These are phyloP conservation scores for Hippocampus abdominalis DNA, from an alignment of 2,113 vertebrate species.

Conservation along the genomic window DNA sequence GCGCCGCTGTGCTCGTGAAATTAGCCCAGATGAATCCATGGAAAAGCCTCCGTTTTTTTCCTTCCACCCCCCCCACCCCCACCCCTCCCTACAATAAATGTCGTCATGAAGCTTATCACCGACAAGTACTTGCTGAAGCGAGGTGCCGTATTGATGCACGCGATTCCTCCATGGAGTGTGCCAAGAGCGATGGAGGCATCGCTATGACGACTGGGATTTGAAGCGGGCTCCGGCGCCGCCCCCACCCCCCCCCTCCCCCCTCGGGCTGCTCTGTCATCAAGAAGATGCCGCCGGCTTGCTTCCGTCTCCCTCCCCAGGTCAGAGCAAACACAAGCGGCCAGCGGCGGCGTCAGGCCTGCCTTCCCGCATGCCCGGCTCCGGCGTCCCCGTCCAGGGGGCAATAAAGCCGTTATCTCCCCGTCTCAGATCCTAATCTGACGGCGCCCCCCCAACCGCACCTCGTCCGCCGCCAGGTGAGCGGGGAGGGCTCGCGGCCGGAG, in stretches of 20 bases:
- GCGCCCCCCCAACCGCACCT: slow-evolving; percentile 71
- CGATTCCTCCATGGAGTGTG: slow-evolving; percentile 29
- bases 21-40: slow-evolving; percentile 55
- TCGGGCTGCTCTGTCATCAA: slow-evolving; percentile 54
- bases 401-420: slow-evolving; percentile 80
- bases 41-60: slow-evolving; percentile 6
- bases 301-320: slow-evolving; percentile 74
- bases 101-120: no score
- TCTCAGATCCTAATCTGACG: slow-evolving; percentile 83
- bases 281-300: slow-evolving; percentile 36
- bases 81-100: no score
- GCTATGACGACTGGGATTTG: slow-evolving; percentile 66
- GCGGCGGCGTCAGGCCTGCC: slow-evolving; percentile 53
- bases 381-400: slow-evolving; percentile 74
- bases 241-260: slow-evolving; percentile 48
- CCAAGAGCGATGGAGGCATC: slow-evolving; percentile 57
- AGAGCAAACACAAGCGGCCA: slow-evolving; percentile 73
- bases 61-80: no score
- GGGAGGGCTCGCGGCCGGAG: slow-evolving; percentile 60
- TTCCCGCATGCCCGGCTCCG: slow-evolving; percentile 72
- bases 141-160: background rate
- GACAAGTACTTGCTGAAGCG: no score
- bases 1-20: slow-evolving; percentile 52
- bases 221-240: no score
- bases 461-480: slow-evolving; percentile 76